A percentile compares a stretch with the other conserved stretches of the same genome.
phyloP scores from a whole-genome alignment of 2,113 vertebrate species.

The Megaptera novaeangliae region DNA sequence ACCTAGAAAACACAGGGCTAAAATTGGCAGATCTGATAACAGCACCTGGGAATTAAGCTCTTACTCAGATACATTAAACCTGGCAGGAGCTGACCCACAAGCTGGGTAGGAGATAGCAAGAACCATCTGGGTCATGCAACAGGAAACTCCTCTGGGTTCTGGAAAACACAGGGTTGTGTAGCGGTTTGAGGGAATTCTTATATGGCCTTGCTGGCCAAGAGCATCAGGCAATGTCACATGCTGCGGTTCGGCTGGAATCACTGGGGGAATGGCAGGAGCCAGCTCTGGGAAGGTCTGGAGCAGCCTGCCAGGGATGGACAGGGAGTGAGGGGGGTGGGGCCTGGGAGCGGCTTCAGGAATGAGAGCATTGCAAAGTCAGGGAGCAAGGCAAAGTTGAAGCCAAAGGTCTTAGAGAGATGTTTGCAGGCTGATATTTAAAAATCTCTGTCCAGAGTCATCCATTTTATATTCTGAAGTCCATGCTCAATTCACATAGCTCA shows the following conservation, averaged over 20 bases:
- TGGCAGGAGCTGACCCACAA: neutral
- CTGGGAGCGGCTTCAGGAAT: neutral
- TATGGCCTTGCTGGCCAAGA: accelerated
- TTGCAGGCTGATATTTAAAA: neutral
- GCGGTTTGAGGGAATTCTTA: neutral
- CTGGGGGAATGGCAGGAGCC: too few species aligned
- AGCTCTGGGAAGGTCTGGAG: neutral
- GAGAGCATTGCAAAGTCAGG: neutral
- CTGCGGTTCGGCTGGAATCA: accelerated
- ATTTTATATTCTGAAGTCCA: neutral
- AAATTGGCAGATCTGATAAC: conserved; percentile 42
- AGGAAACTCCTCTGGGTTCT: neutral
- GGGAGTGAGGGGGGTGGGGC: accelerated
- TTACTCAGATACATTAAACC: neutral
- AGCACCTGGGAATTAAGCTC: neutral
- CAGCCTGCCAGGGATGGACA: too few species aligned
- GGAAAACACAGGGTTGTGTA: neutral
- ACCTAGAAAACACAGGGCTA: conserved; percentile 45
- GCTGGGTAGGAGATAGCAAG: neutral
- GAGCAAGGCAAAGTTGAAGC: neutral
- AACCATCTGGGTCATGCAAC: accelerated
- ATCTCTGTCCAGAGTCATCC: neutral
- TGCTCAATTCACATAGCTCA: neutral
- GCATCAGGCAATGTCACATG: accelerated
- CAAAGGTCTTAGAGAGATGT: neutral